A percentile compares a stretch with the other conserved stretches of the same genome.
These are phyloP conservation scores for Synchiropus splendidus DNA, from an alignment of 2,113 vertebrate species.

Conservation along the genomic window DNA sequence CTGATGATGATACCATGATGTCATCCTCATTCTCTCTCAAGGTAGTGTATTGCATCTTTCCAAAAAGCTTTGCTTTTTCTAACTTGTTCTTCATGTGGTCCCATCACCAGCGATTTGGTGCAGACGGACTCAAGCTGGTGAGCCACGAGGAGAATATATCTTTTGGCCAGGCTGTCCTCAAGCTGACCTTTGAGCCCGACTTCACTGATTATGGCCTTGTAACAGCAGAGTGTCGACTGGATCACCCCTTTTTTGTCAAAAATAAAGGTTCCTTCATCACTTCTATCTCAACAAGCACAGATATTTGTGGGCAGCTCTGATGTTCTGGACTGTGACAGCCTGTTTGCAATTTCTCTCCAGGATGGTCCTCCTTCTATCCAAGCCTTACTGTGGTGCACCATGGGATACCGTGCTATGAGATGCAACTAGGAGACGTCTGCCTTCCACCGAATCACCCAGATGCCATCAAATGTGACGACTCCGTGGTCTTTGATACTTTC, in stretches of 20 bases:
- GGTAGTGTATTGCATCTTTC: constrained; percentile 47
- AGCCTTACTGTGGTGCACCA: constrained; percentile 98
- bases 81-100: constrained; percentile 4
- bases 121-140: constrained; percentile 86
- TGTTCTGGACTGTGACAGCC: too few relatives aligned
- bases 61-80: neutral
- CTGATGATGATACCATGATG: constrained; percentile 75
- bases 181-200: constrained; percentile 94
- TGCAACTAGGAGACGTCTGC: constrained; percentile 91
- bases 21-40: constrained; percentile 67
- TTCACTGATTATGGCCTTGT: constrained; percentile 81
- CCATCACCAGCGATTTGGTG: constrained; percentile 83
- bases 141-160: constrained; percentile 89
- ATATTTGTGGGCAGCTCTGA: too few relatives aligned
- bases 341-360: constrained; percentile 44
- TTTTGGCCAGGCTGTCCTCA: constrained; percentile 87
- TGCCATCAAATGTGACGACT: constrained; percentile 98
- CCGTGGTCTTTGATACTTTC: constrained; percentile 98
- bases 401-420: constrained; percentile 97
- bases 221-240: constrained; percentile 88
- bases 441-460: constrained; percentile 97
- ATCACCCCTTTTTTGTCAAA: constrained; percentile 97
- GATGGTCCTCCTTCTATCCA: constrained; percentile 97
- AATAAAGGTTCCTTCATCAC: constrained; percentile 79
- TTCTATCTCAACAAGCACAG: too few relatives aligned